phyloP scores from a whole-genome alignment of 2,888 invertebrate species.

The Eupeodes luniger region DNA sequence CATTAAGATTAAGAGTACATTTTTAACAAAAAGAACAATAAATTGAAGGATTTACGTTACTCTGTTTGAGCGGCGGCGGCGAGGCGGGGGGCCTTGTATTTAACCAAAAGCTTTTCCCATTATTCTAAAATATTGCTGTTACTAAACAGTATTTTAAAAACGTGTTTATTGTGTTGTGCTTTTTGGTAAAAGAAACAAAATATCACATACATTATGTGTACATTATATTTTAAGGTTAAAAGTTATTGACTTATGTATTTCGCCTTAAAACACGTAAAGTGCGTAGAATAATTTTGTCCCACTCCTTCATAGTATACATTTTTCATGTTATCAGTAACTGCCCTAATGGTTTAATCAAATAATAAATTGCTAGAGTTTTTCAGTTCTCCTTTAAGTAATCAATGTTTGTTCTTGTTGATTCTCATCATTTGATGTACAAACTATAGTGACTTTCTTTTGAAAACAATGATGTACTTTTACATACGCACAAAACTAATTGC shows the following conservation, averaged over 20 bases:
- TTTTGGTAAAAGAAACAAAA: not conserved
- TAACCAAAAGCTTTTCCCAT: not conserved
- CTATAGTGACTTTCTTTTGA: too few relatives aligned
- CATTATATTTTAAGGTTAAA: too few relatives aligned
- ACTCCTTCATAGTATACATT: too few relatives aligned
- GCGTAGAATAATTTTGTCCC: too few relatives aligned
- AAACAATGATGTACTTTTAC: too few relatives aligned
- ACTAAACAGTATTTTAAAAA: not conserved
- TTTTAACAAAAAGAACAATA: not conserved
- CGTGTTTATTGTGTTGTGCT: not conserved
- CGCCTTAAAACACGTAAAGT: too few relatives aligned
- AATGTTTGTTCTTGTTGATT: slow-evolving; percentile 14
- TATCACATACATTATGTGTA: too few relatives aligned
- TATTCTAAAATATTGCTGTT: not conserved
- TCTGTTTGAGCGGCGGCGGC: slow-evolving; percentile 30
- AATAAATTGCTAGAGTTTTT: too few relatives aligned
- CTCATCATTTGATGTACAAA: not conserved
- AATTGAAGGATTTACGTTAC: slow-evolving; percentile 26
- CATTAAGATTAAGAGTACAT: not conserved
- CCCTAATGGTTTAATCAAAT: too few relatives aligned
- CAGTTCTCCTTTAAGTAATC: not conserved
- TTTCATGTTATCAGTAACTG: too few relatives aligned
- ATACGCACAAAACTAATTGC: too few relatives aligned
- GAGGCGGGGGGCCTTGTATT: not conserved
- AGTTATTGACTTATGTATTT: too few relatives aligned